Evolutionary conservation across 2,113 vertebrate species (phyloP).

Genomic region (Lichenostomus cassidix): DNA sequence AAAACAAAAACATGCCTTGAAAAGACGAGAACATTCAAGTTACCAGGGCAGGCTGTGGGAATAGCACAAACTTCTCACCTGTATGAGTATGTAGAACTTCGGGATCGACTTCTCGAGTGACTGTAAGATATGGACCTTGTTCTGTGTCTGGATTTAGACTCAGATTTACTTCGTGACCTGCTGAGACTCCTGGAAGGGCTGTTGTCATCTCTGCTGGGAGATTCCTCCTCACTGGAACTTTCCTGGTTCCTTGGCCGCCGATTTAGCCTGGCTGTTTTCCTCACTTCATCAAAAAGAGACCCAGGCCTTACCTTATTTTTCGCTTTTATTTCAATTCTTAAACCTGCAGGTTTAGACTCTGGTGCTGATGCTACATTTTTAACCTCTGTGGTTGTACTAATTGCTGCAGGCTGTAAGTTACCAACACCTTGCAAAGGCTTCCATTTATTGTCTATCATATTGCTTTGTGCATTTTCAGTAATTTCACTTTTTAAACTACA

Average conservation of each 20-base stretch:
- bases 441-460: slow-evolving; percentile 84
- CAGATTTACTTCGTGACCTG: slow-evolving; percentile 82
- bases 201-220: slow-evolving; percentile 74
- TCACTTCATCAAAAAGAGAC: slow-evolving; percentile 95
- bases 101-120: slow-evolving; percentile 84
- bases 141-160: slow-evolving; percentile 82
- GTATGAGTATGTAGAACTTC: slow-evolving; percentile 86
- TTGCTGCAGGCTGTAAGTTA: slow-evolving; percentile 46
- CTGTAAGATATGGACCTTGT: slow-evolving; percentile 85
- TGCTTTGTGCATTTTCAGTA: slow-evolving; percentile 22
- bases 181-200: slow-evolving; percentile 76
- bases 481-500: slow-evolving; percentile 38
- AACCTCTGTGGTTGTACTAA: not conserved
- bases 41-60: not conserved
- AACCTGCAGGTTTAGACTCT: slow-evolving; percentile 76
- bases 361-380: slow-evolving; percentile 59
- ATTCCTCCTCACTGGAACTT: slow-evolving; percentile 91
- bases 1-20: not conserved
- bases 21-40: fast-evolving
- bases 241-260: slow-evolving; percentile 92
- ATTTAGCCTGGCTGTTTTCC: slow-evolving; percentile 92
- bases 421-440: slow-evolving; percentile 87
- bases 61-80: slow-evolving; percentile 71
- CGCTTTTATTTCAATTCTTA: slow-evolving; percentile 95
- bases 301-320: slow-evolving; percentile 92